phyloP scores from a whole-genome alignment of 2,888 invertebrate species.

The Trissonchulus sp. region DNA sequence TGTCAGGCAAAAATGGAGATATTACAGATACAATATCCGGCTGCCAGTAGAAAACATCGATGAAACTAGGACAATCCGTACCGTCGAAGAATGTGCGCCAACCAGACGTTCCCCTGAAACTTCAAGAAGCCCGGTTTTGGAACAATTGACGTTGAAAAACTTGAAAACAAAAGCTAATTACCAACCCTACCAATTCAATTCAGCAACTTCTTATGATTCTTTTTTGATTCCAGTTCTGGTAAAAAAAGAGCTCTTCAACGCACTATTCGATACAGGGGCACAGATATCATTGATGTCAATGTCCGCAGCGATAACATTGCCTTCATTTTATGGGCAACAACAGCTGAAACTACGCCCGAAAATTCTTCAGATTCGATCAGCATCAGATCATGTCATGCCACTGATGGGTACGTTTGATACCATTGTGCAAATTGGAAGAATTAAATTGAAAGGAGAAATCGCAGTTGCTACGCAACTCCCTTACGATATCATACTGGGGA shows the following conservation, averaged over 20 bases:
- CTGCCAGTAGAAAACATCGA: neutral
- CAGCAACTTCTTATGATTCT: too few relatives aligned
- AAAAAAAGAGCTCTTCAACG: neutral
- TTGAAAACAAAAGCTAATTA: too few relatives aligned
- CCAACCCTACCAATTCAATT: too few relatives aligned
- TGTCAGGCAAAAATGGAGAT: neutral
- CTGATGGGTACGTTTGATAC: neutral
- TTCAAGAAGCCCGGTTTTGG: too few relatives aligned
- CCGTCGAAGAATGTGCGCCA: neutral
- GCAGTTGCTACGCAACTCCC: neutral
- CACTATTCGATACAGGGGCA: neutral
- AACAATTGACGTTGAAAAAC: too few relatives aligned
- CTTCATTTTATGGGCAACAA: neutral
- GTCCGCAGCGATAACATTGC: neutral
- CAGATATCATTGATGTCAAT: constrained; percentile 5
- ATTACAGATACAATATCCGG: neutral
- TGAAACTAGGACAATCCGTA: neutral
- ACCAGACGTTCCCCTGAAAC: neutral
- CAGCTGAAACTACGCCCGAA: too few relatives aligned
- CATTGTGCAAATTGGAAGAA: neutral
- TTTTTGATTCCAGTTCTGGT: neutral
- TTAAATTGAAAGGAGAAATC: neutral
- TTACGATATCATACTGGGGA: neutral
- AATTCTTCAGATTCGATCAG: too few relatives aligned
- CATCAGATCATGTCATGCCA: neutral